Evolutionary conservation across 2,113 vertebrate species (phyloP).

Genomic region (Tapirus terrestris): DNA sequence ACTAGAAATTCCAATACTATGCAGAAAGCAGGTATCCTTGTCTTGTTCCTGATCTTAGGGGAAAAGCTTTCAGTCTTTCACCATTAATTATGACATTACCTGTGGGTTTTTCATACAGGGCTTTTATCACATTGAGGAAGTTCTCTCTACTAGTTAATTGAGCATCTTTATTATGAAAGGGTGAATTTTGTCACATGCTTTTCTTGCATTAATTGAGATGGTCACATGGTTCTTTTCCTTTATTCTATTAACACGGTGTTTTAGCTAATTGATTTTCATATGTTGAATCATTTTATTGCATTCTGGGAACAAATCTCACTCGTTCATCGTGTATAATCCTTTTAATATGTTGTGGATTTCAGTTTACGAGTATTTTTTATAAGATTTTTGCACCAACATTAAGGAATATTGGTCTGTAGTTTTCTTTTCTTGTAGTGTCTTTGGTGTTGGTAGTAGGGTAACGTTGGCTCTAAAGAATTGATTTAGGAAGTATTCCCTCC

Average conservation of each 20-base stretch:
- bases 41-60: no score
- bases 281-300: not conserved
- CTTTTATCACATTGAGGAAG: not conserved
- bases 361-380: not conserved
- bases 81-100: not conserved
- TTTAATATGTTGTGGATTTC: not conserved
- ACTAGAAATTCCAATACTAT: no score
- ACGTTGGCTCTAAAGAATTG: not conserved
- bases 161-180: not conserved
- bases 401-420: not conserved
- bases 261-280: not conserved
- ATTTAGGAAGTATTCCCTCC: not conserved
- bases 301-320: not conserved
- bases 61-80: not conserved
- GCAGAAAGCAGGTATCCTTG: no score
- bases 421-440: not conserved
- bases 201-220: not conserved
- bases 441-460: not conserved
- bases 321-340: not conserved
- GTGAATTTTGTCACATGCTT: not conserved
- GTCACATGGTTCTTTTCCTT: not conserved
- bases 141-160: not conserved
- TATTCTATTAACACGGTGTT: not conserved
- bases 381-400: not conserved
- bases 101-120: not conserved